Conservation (phyloP, 2,113 vertebrate genomes). For the Marmota flaviventris region DNA sequence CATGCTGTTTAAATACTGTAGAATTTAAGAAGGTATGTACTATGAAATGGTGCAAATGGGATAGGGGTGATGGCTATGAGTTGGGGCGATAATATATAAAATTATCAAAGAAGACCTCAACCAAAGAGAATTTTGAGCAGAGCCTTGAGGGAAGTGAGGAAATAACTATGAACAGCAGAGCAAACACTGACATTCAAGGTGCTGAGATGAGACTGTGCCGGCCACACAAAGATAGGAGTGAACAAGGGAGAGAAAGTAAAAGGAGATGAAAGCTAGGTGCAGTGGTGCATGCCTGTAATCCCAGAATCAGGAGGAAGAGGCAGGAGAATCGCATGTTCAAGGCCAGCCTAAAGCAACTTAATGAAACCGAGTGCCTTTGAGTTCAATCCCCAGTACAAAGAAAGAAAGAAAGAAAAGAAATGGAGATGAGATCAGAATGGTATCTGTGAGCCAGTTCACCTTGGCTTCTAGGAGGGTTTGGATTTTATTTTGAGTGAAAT, state of each 20-base stretch:
- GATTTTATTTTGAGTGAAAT: background rate
- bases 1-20: background rate
- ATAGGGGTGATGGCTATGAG: background rate
- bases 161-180: background rate
- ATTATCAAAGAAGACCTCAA: background rate
- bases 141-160: background rate
- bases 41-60: background rate
- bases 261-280: background rate
- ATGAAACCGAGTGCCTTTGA: too few species aligned
- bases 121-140: background rate
- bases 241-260: background rate
- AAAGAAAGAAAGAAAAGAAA: too few species aligned
- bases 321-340: too few species aligned
- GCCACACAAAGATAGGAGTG: background rate
- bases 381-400: too few species aligned
- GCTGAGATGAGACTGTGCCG: background rate
- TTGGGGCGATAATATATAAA: background rate
- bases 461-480: background rate
- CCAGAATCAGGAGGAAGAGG: too few species aligned
- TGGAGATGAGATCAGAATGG: background rate
- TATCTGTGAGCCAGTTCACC: background rate
- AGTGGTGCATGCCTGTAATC: too few species aligned
- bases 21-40: background rate
- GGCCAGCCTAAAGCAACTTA: too few species aligned
- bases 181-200: background rate